phyloP scores from a whole-genome alignment of 2,113 vertebrate genomes.

The Hirundichthys speculiger region DNA sequence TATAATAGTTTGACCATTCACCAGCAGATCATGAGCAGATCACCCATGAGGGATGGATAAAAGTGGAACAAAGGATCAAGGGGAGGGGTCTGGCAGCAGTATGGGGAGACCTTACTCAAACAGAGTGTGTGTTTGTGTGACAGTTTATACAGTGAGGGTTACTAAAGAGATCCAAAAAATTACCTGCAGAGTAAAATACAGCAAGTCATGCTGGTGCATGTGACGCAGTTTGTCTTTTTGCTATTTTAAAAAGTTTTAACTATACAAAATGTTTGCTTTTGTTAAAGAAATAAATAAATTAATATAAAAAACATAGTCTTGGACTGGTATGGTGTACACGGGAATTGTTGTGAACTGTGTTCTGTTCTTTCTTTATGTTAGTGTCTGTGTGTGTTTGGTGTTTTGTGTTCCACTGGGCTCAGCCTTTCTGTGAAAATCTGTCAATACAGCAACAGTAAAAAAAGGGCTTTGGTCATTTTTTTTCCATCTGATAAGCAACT shows the following conservation, averaged over 20 bases:
- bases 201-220: neutral
- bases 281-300: too few species aligned
- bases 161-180: conserved; percentile 20
- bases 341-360: conserved; percentile 2
- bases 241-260: conserved; percentile 32
- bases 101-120: conserved; percentile 33
- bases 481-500: neutral
- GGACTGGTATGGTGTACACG: too few species aligned
- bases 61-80: conserved; percentile 51
- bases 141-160: conserved; percentile 39
- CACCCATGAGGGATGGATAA: conserved; percentile 46
- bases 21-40: conserved; percentile 37
- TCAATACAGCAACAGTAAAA: conserved; percentile 13
- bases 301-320: too few species aligned
- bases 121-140: conserved; percentile 12
- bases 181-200: conserved; percentile 6
- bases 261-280: too few species aligned
- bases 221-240: conserved; percentile 9
- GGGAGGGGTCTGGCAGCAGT: conserved; percentile 31
- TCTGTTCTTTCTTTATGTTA: conserved; percentile 15
- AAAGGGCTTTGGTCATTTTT: neutral
- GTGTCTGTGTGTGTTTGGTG: conserved; percentile 11
- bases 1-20: conserved; percentile 23
- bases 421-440: conserved; percentile 5
- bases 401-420: conserved; percentile 26